Evolutionary conservation across 1,140 invertebrate genomes (phyloP), one percentile per base, ranked within the genome.

Genomic region (Lasioglossum albipes): DNA sequence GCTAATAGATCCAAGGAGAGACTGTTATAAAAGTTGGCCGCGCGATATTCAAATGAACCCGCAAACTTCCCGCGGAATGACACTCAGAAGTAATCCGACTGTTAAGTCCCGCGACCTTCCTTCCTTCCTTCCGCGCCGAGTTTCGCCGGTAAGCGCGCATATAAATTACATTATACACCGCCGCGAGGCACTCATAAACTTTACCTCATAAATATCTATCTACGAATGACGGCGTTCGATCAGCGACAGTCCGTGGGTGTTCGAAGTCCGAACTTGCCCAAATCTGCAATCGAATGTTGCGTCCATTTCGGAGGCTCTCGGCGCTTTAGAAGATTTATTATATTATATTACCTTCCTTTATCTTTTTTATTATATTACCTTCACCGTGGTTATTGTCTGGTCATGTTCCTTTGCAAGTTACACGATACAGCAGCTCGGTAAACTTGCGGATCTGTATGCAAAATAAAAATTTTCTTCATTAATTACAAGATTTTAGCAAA

Each of bases 21-120:
- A 10, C 18, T 7, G 75, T 71, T 64, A 54, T 41, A 71, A 78
- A 78, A 78, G 20, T 78, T 52, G 57, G 67, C 20, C 57, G 67
- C 59, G 68, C n/a, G 68, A 64, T 78, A 78, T 78, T 78, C 75
- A 78, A 78, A 78, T 78, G 27, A 71, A 31, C 27, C 59, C 9
- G 45, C 10, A 13, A 72, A 72, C 57, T 78, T 72, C 59, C 7
- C 36, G 31, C 68, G 31, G 49, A 54, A 61, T 45, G 41, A 76
- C 52, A 57, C 65, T 27, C 36, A 18, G n/a, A 67, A 68, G 74
- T 75, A 75, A 75, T 75, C 64, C 74, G n/a, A 71, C 22, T 49
- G 57, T 78, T 52, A 36, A 78, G 75, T 52, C 68, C 49, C 16
- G 42, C 49, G 20, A 36, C 22, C 76, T 78, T 77, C 68, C 76